These are phyloP conservation scores for Plestiodon gilberti DNA, from an alignment of 2,113 vertebrate genomes.

Conservation along the genomic window DNA sequence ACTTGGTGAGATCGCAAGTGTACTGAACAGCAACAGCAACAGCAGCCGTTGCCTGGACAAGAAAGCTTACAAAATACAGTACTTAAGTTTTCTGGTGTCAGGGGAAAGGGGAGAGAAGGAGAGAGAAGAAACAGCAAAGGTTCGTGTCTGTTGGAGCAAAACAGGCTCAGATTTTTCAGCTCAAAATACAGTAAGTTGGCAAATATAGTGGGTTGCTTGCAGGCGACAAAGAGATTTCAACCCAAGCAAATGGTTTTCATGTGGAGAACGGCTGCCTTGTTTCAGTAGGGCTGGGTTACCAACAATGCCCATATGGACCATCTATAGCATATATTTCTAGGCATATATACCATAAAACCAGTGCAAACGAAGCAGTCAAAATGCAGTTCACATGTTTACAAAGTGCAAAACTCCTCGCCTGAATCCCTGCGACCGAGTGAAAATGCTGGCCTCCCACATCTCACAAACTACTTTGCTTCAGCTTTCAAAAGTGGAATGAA, in stretches of 20 bases:
- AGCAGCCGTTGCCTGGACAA: conserved; percentile 60
- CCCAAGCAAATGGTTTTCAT: conserved; percentile 68
- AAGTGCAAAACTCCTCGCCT: conserved; percentile 76
- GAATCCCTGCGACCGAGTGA: conserved; percentile 61
- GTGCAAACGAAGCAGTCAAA: conserved; percentile 81
- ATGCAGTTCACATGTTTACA: conserved; percentile 78
- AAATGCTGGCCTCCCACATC: conserved; percentile 65
- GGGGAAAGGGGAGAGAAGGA: conserved; percentile 16
- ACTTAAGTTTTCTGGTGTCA: conserved; percentile 73
- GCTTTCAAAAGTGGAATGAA: conserved; percentile 75
- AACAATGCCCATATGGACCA: conserved; percentile 78
- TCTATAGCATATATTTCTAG: conserved; percentile 68
- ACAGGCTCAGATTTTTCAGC: conserved; percentile 79
- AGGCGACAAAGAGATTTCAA: conserved; percentile 43
- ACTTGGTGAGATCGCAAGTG: conserved; percentile 31
- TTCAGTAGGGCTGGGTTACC: conserved; percentile 75
- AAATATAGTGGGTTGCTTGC: conserved; percentile 57
- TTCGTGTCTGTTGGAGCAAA: conserved; percentile 68
- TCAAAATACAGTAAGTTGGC: conserved; percentile 79
- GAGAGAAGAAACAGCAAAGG: conserved; percentile 7
- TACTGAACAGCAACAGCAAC: too few species aligned
- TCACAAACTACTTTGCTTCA: conserved; percentile 65
- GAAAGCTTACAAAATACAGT: conserved; percentile 75
- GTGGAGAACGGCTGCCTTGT: conserved; percentile 68
- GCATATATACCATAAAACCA: conserved; percentile 73